Base-by-base conservation (phyloP, 2,113 vertebrate species). In the Origma solitaria region DNA sequence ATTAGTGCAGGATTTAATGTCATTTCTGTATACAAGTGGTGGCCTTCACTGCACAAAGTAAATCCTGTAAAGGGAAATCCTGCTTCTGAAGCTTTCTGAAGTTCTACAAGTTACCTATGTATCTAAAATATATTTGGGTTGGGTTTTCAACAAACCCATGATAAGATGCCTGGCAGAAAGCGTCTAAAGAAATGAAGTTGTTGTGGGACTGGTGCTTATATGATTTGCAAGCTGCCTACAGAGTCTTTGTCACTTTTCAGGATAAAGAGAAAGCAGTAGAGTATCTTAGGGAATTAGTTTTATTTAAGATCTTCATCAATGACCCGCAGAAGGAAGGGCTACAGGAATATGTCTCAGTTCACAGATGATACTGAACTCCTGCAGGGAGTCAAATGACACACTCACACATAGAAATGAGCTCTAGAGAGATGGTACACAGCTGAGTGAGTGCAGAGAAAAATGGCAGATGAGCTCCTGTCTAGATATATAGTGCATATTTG, bases 381-480 rank as follows among this genome's bases (percentile, higher is more conserved):
- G 68, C 33, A 64, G 68, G 11, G 66, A 80, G 49, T 44, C 81
- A 78, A 61, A 24, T 4, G 2, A 18, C 24, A n/a, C 9, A 30
- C 13, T 28, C 13, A 23, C 33, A 30, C 14, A 12, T 4, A 27
- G 24, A 28, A 93, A 53, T 58, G 58, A 89, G 45, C 40, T 49
- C 53, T 21, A 15, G 75, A 58, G 68, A 62, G 51, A 70, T 18
- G 68, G 27, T 15, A 11, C 18, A 38, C 2, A 49, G 57, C 62
- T 64, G 83, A 80, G 33, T 0, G 0, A 72, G n/a, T 7, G 40
- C 3, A 5, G 20, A 21, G 42, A 68, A 15, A 56, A 24, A 21
- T 56, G 35, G 38, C 21, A 40, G 44, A 83, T 80, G 27, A 72
- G 42, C 13, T 79, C 33, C 53, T 76, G 13, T n/a, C 38, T 38